Conservation (phyloP, 2,797 vertebrate species). For the Pangasius mekongensis region DNA sequence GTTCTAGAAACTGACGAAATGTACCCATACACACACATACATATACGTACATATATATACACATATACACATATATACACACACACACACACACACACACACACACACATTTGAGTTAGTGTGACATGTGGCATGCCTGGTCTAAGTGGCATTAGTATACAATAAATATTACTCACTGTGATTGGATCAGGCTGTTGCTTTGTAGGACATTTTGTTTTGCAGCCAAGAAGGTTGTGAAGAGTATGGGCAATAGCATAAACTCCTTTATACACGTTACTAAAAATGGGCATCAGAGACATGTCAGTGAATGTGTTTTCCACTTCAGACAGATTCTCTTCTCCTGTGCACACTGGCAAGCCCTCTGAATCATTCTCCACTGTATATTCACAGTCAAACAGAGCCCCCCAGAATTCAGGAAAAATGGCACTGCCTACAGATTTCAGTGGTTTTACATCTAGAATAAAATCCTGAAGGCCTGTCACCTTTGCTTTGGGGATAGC, state of each 20-base stretch:
- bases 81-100: not conserved
- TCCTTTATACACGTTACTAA: slow-evolving; percentile 72
- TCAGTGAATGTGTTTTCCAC: slow-evolving; percentile 69
- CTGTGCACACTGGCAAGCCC: slow-evolving; percentile 61
- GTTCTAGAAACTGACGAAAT: slow-evolving; percentile 64
- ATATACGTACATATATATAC: too few species aligned
- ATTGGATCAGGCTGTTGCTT: slow-evolving; percentile 58
- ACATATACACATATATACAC: too few species aligned
- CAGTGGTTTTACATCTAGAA: slow-evolving; percentile 63
- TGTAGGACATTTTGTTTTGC: slow-evolving; percentile 60
- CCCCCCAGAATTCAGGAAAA: slow-evolving; percentile 69
- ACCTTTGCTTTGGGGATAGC: slow-evolving; percentile 70
- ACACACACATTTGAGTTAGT: not conserved
- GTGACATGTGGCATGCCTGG: not conserved
- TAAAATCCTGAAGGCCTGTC: slow-evolving; percentile 65
- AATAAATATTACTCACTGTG: slow-evolving; percentile 54
- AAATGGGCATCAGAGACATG: slow-evolving; percentile 69
- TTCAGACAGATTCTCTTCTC: slow-evolving; percentile 62
- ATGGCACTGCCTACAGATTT: slow-evolving; percentile 56
- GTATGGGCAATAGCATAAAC: slow-evolving; percentile 73
- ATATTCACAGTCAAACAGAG: slow-evolving; percentile 65
- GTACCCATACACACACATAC: not conserved
- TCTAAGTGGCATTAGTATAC: too few species aligned
- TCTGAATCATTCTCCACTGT: not conserved
- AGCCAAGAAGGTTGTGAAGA: slow-evolving; percentile 66